Evolutionary conservation across 2,113 vertebrate genomes (phyloP).

Genomic region (Hipposideros armiger): DNA sequence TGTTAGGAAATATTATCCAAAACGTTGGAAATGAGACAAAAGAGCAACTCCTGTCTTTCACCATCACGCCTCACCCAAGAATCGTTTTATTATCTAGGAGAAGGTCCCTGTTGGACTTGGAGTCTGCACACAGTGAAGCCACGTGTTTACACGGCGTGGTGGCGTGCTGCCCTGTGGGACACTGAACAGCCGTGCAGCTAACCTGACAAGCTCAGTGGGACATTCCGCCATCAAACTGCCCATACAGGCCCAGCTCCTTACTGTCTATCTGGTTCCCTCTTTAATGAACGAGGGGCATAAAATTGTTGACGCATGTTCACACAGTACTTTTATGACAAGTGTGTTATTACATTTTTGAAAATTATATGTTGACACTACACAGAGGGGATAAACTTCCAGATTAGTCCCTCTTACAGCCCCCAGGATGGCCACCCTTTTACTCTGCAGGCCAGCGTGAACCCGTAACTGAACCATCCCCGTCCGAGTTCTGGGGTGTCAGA

Average conservation of each 20-base stretch:
- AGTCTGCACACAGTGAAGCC: fast-evolving
- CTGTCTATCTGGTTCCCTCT: neutral
- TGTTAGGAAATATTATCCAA: neutral
- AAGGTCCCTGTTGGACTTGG: neutral
- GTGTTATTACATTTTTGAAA: neutral
- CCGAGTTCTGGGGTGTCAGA: neutral
- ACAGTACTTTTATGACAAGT: neutral
- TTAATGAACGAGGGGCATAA: fast-evolving
- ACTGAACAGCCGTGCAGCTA: neutral
- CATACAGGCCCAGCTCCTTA: too few species aligned
- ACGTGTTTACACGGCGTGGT: fast-evolving
- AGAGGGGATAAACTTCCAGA: fast-evolving
- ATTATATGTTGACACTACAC: too few species aligned
- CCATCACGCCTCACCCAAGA: neutral
- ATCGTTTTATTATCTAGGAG: fast-evolving
- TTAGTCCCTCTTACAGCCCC: fast-evolving
- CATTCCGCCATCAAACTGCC: too few species aligned
- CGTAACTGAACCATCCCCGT: too few species aligned
- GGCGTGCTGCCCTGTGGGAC: neutral
- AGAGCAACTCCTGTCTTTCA: neutral
- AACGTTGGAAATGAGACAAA: neutral
- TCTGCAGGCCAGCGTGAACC: too few species aligned
- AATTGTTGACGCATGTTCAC: neutral
- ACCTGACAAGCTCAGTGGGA: fast-evolving
- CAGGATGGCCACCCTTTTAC: too few species aligned